Percentiles rank a stretch among this genome's conserved stretches.
Evolutionary conservation across 2,888 invertebrate genomes (phyloP).

Genomic region (Lamellibrachia satsuma): DNA sequence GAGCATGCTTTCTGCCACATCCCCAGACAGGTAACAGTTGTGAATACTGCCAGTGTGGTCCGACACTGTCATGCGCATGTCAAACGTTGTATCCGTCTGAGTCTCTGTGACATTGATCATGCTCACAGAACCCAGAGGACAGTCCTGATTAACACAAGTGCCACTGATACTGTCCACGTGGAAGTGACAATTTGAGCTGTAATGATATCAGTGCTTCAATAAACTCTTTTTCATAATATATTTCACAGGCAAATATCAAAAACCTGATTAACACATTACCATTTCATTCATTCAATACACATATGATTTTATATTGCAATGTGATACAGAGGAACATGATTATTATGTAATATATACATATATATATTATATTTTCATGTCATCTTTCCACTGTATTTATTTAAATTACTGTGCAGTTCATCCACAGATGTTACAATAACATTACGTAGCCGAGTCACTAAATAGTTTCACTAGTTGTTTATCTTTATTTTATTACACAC

Average conservation of each 20-base stretch:
- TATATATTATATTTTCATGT: too few relatives aligned
- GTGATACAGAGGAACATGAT: too few relatives aligned
- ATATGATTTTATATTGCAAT: too few relatives aligned
- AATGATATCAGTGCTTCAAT: slow-evolving; percentile 26
- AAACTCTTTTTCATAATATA: not conserved
- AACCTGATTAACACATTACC: not conserved
- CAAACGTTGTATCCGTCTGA: slow-evolving; percentile 41
- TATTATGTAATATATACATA: too few relatives aligned
- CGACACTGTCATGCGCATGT: slow-evolving; percentile 51
- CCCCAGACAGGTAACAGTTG: slow-evolving; percentile 47
- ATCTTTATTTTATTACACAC: too few relatives aligned
- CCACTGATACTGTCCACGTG: slow-evolving; percentile 36
- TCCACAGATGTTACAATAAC: too few relatives aligned
- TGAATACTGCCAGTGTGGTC: slow-evolving; percentile 59
- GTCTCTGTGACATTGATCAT: not conserved
- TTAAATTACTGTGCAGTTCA: too few relatives aligned
- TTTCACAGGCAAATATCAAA: not conserved
- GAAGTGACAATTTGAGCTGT: slow-evolving; percentile 47
- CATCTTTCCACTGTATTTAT: too few relatives aligned
- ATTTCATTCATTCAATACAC: not conserved
- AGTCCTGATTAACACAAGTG: slow-evolving; percentile 50
- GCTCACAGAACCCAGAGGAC: slow-evolving; percentile 39
- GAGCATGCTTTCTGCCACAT: slow-evolving; percentile 47
- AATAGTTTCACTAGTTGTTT: too few relatives aligned
- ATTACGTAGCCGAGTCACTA: too few relatives aligned